Base-by-base conservation (phyloP, 1,140 invertebrate genomes). In the Anastrepha ludens region DNA sequence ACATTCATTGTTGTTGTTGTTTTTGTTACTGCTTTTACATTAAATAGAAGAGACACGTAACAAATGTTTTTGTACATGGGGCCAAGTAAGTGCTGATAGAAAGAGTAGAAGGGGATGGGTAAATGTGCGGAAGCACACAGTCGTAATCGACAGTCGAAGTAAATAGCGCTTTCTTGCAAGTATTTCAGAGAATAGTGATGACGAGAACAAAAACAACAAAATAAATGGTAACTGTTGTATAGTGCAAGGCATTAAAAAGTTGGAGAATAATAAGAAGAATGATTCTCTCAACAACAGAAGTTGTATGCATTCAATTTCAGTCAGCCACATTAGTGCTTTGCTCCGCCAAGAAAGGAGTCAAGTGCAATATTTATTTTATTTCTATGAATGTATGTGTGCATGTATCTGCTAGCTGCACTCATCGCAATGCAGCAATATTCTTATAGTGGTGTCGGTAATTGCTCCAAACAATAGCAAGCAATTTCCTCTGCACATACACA, bases 391-490 rank as follows among this genome's bases (percentile, higher is more conserved):
- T 41, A 67, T 41, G 6, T 13, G 29, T 9, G 9, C 11, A 13
- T 2, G 29, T 67, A 20, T 29, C 5, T 67, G 20, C 39, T 67
- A 1, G 29, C 20, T 67, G 65, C 20, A 20, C 62, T 64, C 62
- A 64, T 64, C 65, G 11, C 29, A 67, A 67, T 29, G 39, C 65
- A 67, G 39, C 20, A 29, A 29, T 29, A 67, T 67, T 29, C 65
- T 67, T 39, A 29, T 29, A 8, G 39, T 11, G 65, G 29, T 29
- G 65, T 67, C 65, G 8, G 65, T 67, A 67, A 67, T 67, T 67
- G 65, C 29, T 7, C 29, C 65, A 67, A 67, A 67, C 65, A 67
- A 67, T 39, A 67, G 65, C 8, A 67, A 67, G 65, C 29, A 67
- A 67, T 67, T 67, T 67, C 65, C 65, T 20, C 20, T 5, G 2